Evolutionary conservation across 2,113 vertebrate genomes (phyloP).

Genomic region (Dromiciops gliroides): DNA sequence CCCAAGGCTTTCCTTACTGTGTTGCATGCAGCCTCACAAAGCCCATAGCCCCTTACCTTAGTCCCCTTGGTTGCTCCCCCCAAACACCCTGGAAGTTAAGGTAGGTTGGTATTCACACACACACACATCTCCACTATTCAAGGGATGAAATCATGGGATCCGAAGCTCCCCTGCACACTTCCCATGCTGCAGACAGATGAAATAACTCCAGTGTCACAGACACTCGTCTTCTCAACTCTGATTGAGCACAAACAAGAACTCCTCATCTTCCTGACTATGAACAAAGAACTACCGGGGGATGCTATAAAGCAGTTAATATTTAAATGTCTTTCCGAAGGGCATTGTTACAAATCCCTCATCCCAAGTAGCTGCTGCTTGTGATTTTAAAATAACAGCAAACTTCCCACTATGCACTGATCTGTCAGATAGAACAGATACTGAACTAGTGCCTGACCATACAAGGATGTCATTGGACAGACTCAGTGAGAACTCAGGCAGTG

Average conservation of each 20-base stretch:
- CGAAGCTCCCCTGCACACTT: not conserved
- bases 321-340: not conserved
- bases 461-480: not conserved
- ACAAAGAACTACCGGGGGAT: not conserved
- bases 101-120: not conserved
- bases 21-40: not conserved
- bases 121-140: not conserved
- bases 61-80: not conserved
- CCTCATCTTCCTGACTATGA: not conserved
- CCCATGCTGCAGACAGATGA: not conserved
- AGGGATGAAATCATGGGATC: not conserved
- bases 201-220: not conserved
- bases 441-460: not conserved
- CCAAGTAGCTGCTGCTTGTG: not conserved
- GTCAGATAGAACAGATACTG: not conserved
- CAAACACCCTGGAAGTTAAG: not conserved
- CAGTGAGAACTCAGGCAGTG: not conserved
- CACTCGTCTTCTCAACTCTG: not conserved
- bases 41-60: not conserved
- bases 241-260: not conserved
- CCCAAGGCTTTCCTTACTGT: not conserved
- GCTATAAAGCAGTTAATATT: not conserved
- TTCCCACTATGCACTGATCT: not conserved
- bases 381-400: not conserved
- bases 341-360: not conserved